Base-by-base conservation (phyloP, 2,888 invertebrate species). In the Epinotia brunnichana region DNA sequence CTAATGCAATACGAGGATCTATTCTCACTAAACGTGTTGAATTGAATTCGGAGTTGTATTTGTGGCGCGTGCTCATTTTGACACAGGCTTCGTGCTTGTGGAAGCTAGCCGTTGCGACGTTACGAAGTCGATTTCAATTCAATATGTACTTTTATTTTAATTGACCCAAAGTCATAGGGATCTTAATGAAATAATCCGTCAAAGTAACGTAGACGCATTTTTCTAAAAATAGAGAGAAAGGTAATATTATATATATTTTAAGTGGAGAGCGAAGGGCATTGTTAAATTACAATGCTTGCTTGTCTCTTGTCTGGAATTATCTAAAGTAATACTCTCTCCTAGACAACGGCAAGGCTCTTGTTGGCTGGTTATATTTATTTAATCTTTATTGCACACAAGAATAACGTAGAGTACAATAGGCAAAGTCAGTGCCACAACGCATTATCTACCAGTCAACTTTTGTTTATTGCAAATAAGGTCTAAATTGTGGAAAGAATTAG, bases 121-220 rank as follows among this genome's bases (percentile, higher is more conserved):
- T 44, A 44, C 13, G 7, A 48, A 5, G 2, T 48, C 48, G 48
- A 48, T n/a, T n/a, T 48, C n/a, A 48, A n/a, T 48, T 48, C n/a
- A 48, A 48, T 48, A 48, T n/a, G n/a, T n/a, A 48, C n/a, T 3
- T 48, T 48, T 13, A 7, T 48, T n/a, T 15, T 5, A 7, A 48
- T n/a, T n/a, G 48, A 48, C 13, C 48, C 48, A 0, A 48, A 53
- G 19, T 64, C 51, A 29, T 29, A 35, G 15, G 15, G 51, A 51
- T 10, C n/a, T 53, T 51, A 53, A 64, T 64, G 11, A 63, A 63
- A 63, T 63, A 29, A 63, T 63, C n/a, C 48, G 44, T 63, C 62
- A 51, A 29, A 21, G 24, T 29, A 51, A 63, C 39, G 10, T 11
- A 39, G 35, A 21, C 21, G 4, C 44, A 44, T 15, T 44, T 44